Evolutionary conservation across 1,140 invertebrate species (phyloP), one percentile per base, ranked within the genome.

Genomic region (Pseudomyrmex dendroicus): DNA sequence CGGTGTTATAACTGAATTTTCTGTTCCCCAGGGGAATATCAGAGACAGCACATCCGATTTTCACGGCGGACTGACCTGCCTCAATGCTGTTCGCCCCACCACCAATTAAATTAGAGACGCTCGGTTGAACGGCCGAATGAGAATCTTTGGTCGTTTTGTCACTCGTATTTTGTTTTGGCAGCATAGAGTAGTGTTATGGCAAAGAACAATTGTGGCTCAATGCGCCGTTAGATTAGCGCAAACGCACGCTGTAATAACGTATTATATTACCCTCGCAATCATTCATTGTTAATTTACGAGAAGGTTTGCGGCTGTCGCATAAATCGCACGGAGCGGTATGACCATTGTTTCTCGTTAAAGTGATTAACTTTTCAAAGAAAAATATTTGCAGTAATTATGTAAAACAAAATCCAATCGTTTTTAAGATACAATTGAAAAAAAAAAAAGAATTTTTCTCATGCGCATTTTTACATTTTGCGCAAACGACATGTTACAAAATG

Each of bases 61-160:
- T 92, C 82, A 92, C 89, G 72, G 88, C 68, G 76, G 84, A 76
- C 80, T 89, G 86, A 90, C 84, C 89, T 89, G 86, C 86, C 90
- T 92, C 90, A 91, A 92, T 91, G 66, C 84, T 62, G n/a, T 61
- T 52, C 63, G 20, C n/a, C 74, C 59, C 56, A 9, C n/a, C 54
- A 35, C 76, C 86, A 88, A 92, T 92, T 84, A 82, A 87, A 91
- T 92, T 90, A 91, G 80, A 88, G 72, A 84, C 89, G 87, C 80
- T 73, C 85, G 77, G 86, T 87, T 90, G 86, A 57, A 76, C 68
- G 74, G 56, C 61, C 72, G 87, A 90, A 91, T 91, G 90, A 88
- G 85, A 89, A 91, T 90, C 87, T 90, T 90, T 76, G 67, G 64
- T 83, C 84, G 82, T 86, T 91, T 82, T 84, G 66, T 87, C 13